Evolutionary conservation across 2,113 vertebrate genomes (phyloP).

Genomic region (Osmerus eperlanus): DNA sequence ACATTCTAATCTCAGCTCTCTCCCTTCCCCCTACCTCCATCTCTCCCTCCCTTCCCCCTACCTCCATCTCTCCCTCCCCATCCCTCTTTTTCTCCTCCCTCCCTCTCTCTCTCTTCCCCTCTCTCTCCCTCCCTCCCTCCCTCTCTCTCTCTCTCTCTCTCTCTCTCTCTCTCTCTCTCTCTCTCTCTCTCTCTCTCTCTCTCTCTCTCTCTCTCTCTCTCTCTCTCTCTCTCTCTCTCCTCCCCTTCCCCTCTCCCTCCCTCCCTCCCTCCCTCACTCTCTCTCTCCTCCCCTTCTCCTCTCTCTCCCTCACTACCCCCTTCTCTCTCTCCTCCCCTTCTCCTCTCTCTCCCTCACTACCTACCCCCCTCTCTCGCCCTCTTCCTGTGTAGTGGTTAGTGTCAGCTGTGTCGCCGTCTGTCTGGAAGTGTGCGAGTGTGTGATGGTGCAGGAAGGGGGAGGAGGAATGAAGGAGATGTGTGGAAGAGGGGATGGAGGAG

Average conservation of each 20-base stretch:
- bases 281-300: not conserved
- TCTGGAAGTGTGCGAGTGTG: too few relatives aligned
- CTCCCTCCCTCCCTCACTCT: not conserved
- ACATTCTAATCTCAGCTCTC: not conserved
- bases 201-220: not conserved
- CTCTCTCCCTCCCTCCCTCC: not conserved
- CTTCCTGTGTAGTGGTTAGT: too few relatives aligned
- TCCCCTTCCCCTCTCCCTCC: slow-evolving; percentile 5
- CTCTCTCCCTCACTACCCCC: slow-evolving; percentile 1
- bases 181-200: slow-evolving; percentile 13
- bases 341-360: not conserved
- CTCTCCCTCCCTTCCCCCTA: slow-evolving; percentile 1
- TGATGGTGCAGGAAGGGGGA: too few relatives aligned
- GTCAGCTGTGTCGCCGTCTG: too few relatives aligned
- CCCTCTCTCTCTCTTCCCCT: not conserved
- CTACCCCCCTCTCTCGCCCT: too few relatives aligned
- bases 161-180: not conserved
- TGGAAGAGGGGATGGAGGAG: too few relatives aligned
- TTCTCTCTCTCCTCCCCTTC: not conserved
- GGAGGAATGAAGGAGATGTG: too few relatives aligned
- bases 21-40: not conserved
- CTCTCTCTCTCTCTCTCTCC: not conserved
- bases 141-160: not conserved
- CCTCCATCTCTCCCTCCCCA: not conserved
- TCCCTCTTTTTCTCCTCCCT: too few relatives aligned